phyloP scores from a whole-genome alignment of 2,888 invertebrate species.

The Drosophila basisetae region DNA sequence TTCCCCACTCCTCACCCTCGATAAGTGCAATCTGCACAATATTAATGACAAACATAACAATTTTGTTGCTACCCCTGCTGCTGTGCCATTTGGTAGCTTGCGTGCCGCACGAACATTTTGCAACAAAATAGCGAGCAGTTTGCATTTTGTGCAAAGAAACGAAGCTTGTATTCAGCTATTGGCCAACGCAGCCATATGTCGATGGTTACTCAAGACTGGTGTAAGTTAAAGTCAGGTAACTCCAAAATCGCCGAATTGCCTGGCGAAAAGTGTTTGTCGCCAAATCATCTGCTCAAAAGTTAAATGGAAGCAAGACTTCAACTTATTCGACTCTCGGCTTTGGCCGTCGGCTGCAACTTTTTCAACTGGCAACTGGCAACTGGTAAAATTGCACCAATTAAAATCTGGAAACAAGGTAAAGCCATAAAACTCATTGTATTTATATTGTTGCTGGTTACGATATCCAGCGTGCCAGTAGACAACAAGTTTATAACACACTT shows the following conservation, averaged over 20 bases:
- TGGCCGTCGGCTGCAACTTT: slow-evolving; percentile 40
- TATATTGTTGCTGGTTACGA: slow-evolving; percentile 40
- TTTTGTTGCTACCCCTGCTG: slow-evolving; percentile 25
- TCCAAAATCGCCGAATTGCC: background rate
- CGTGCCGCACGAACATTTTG: slow-evolving; percentile 45
- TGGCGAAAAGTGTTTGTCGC: slow-evolving; percentile 7
- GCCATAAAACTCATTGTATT: slow-evolving; percentile 65
- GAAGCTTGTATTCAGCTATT: slow-evolving; percentile 15
- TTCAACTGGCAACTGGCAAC: slow-evolving; percentile 9
- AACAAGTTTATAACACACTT: background rate
- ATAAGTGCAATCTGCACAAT: slow-evolving; percentile 54
- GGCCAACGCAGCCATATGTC: slow-evolving; percentile 27
- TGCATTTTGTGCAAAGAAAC: slow-evolving; percentile 32
- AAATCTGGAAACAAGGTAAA: slow-evolving; percentile 50
- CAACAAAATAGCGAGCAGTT: slow-evolving; percentile 30
- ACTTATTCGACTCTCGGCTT: slow-evolving; percentile 11
- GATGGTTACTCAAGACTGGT: slow-evolving; percentile 28
- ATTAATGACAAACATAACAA: slow-evolving; percentile 68
- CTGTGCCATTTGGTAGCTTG: slow-evolving; percentile 15
- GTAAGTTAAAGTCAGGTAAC: background rate
- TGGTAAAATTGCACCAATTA: slow-evolving; percentile 35
- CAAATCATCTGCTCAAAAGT: slow-evolving; percentile 26
- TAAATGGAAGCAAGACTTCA: slow-evolving; percentile 5
- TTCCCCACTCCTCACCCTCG: background rate
- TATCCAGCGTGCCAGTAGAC: background rate